phyloP scores from a whole-genome alignment of 2,113 vertebrate species.

The Acrocephalus kingi region DNA sequence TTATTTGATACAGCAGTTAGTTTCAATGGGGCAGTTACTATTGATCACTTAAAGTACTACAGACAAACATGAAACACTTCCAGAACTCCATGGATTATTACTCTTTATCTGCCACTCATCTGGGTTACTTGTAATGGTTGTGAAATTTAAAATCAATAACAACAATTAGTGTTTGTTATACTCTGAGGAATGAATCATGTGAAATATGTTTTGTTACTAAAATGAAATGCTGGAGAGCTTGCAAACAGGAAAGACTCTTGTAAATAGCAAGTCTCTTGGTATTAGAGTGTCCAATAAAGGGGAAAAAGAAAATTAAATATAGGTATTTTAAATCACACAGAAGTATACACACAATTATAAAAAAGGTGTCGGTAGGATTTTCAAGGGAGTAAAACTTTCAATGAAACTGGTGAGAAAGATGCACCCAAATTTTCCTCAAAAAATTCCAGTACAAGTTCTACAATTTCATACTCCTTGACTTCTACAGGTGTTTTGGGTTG shows the following conservation, averaged over 20 bases:
- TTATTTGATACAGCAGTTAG: slow-evolving; percentile 88
- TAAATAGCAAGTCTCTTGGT: not conserved
- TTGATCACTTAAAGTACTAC: slow-evolving; percentile 85
- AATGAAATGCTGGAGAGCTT: slow-evolving; percentile 49
- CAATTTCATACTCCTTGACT: not conserved
- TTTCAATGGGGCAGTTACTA: slow-evolving; percentile 88
- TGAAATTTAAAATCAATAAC: slow-evolving; percentile 85
- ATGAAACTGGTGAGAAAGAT: not conserved
- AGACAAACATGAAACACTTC: slow-evolving; percentile 83
- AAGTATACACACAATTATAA: not conserved
- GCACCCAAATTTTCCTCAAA: not conserved
- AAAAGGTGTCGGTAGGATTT: not conserved
- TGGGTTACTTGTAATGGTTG: slow-evolving; percentile 81
- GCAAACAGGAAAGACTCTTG: not conserved
- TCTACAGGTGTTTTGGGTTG: not conserved
- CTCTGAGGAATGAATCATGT: slow-evolving; percentile 72
- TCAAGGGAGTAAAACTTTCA: not conserved
- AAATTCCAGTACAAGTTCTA: not conserved
- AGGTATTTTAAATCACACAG: not conserved
- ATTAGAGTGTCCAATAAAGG: not conserved
- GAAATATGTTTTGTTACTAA: slow-evolving; percentile 72
- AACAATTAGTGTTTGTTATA: slow-evolving; percentile 79
- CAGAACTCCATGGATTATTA: slow-evolving; percentile 84
- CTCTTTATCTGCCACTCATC: slow-evolving; percentile 85
- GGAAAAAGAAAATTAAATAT: not conserved